Evolutionary conservation across 2,888 invertebrate species (phyloP).

Genomic region (Acholoe squamosa): DNA sequence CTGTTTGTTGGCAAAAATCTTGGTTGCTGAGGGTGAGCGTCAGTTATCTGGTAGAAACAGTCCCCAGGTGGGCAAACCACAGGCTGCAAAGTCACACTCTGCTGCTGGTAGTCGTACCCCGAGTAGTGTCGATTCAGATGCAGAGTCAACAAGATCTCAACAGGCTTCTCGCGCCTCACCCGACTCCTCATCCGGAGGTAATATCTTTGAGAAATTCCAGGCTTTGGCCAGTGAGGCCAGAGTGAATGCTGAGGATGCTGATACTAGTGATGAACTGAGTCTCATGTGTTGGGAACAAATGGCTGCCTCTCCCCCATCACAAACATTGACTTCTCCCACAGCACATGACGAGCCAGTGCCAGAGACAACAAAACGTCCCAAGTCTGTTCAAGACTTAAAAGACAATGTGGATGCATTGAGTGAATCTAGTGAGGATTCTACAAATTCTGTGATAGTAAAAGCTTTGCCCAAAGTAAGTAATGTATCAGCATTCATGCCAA

Average conservation of each 20-base stretch:
- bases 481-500: conserved; percentile 49
- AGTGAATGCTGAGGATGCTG: not conserved
- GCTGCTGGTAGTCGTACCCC: not conserved
- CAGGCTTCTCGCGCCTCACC: not conserved
- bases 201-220: conserved; percentile 53
- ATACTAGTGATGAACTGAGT: conserved; percentile 34
- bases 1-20: conserved; percentile 9
- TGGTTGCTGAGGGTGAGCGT: conserved; percentile 16
- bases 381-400: not conserved
- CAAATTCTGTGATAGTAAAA: conserved; percentile 54
- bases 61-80: not conserved
- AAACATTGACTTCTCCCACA: not conserved
- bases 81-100: not conserved
- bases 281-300: conserved; percentile 51
- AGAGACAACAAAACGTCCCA: not conserved
- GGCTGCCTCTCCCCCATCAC: not conserved
- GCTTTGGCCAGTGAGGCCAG: not conserved
- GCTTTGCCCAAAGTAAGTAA: conserved; percentile 50
- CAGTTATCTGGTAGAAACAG: conserved; percentile 21
- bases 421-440: conserved; percentile 29
- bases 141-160: not conserved
- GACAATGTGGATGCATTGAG: conserved; percentile 24
- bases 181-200: not conserved
- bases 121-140: not conserved
- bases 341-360: not conserved